Base-by-base conservation (phyloP, 2,888 invertebrate genomes). In the Ramazzottius varieornatus region DNA sequence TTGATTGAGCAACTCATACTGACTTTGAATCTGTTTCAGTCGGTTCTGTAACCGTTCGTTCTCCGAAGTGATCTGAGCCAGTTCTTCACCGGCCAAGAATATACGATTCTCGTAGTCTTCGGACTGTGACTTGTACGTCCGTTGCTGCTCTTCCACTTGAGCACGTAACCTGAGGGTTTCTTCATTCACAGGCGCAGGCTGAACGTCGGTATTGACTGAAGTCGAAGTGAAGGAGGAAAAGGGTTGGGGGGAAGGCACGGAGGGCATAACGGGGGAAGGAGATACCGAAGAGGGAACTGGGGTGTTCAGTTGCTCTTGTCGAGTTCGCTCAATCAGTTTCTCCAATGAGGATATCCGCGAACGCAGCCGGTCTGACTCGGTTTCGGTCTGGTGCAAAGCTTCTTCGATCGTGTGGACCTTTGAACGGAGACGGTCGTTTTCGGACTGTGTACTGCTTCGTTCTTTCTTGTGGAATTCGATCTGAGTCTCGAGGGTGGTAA, bases 401-500 rank as follows among this genome's bases (percentile, higher is more conserved):
- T 54, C 16, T 24, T 54, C 54, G 16, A 54, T 4, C 54, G 54
- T 24, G n/a, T 16, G 54, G 29, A 54, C 24, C 54, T 54, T 54
- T 24, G 8, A 24, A 4, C 54, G 54, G n/a, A 54, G 54, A 4
- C 54, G 54, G 20, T 54, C 54, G 29, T 54, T 54, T 29, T 54
- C 54, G 54, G 16, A 16, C 54, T 54, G 54, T 4, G 54, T 29
- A 29, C 29, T 54, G 54, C 24, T 54, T 4, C 54, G 54, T 24
- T 54, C 54, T 24, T 29, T 13, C 29, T 54, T 54, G 54, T 54
- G 54, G 20, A n/a, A 29, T 29, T 72, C 70, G 24, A 73, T 67
- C 63, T 72, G 70, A n/a, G 72, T 69, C 33, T 76, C 75, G 24
- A 69, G 70, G 66, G 73, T 71, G 67, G 72, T 71, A 63, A 72